Base-by-base conservation (phyloP, 2,888 invertebrate genomes). In the Drosophila phalerata region DNA sequence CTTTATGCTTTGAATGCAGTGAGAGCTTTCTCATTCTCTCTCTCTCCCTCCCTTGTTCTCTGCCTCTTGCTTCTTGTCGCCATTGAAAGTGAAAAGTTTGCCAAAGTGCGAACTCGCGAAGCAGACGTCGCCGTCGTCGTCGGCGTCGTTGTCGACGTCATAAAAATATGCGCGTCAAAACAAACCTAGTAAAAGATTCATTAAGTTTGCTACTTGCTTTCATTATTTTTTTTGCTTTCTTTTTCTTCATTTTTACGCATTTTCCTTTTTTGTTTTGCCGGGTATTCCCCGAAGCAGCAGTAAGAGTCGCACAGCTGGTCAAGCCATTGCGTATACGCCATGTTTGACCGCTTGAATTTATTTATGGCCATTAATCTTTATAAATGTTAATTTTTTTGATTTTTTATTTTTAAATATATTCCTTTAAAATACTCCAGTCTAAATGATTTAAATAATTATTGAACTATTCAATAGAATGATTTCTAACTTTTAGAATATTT, bases 81-180 rank as follows among this genome's bases (percentile, higher is more conserved):
- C 69, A 72, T 70, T 71, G 86, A 85, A 85, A 85, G 85, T 85
- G 86, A 85, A 85, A 85, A 85, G 84, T 85, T 85, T 81, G 73
- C 84, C 84, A 80, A 85, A 85, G 86, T 80, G 82, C 78, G 70
- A 79, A 79, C 67, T 72, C 63, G 76, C 64, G 66, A 62, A 60
- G 57, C 28, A 48, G 38, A n/a, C 30, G 49, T 5, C 58, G 43
- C 3, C 61, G 43, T 19, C 56, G 49, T 15, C 55, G 42, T 11
- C 61, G 30, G 17, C 63, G 47, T 30, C 51, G 37, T 37, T 37
- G 57, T 3, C 63, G 51, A 63, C 70, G 62, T 73, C 78, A 78
- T 71, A 75, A 69, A 69, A 73, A 75, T 73, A 67, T 70, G 69
- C 85, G 79, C 77, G 78, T 85, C 84, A 84, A 84, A 84, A 84